Evolutionary conservation across 1,140 invertebrate genomes (phyloP).

Genomic region (Prorops nasuta): DNA sequence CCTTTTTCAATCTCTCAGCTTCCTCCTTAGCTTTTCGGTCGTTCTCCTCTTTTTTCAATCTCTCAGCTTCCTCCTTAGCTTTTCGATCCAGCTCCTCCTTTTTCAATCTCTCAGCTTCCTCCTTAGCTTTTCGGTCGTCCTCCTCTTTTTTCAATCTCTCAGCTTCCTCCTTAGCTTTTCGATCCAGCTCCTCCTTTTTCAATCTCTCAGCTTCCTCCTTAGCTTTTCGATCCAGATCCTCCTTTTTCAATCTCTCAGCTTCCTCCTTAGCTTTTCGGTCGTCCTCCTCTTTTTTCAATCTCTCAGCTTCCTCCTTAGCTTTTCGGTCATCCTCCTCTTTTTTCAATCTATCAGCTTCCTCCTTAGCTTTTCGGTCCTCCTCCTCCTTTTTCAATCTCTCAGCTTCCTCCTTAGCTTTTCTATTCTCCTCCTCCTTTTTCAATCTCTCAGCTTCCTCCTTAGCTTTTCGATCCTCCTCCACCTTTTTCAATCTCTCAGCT

Average conservation of each 20-base stretch:
- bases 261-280: no score
- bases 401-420: conserved; percentile 13
- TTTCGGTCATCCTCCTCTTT: conserved; percentile 10
- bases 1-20: conserved; percentile 7
- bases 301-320: conserved; percentile 15
- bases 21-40: conserved; percentile 14
- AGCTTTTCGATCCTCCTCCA: conserved; percentile 17
- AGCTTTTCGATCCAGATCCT: no score
- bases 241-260: no score
- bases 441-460: conserved; percentile 14
- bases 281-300: conserved; percentile 15
- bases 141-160: no score
- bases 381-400: conserved; percentile 15
- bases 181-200: no score
- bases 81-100: no score
- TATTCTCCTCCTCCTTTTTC: conserved; percentile 21
- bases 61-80: no score
- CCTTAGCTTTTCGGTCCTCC: conserved; percentile 14
- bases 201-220: no score
- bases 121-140: no score
- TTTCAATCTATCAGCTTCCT: conserved; percentile 14
- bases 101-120: conserved; percentile 13
- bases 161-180: no score
- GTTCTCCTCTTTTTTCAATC: conserved; percentile 1
- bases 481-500: conserved; percentile 6